These are phyloP conservation scores for Cheilinus undulatus DNA, from an alignment of 2,113 vertebrate species.

Conservation along the genomic window DNA sequence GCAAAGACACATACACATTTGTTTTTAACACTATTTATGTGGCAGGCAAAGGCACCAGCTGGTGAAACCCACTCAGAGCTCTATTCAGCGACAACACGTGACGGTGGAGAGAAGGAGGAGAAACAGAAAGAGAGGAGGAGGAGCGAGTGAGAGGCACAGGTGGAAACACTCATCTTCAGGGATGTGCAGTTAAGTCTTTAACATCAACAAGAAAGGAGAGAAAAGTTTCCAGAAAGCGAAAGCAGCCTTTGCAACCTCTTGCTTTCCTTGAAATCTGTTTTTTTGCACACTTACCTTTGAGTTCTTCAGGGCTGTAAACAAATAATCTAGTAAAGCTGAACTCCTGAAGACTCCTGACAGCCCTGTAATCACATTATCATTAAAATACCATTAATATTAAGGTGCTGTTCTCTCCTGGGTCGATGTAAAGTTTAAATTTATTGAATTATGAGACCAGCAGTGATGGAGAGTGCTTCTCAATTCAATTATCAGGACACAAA, in stretches of 20 bases:
- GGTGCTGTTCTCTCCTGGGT: not conserved
- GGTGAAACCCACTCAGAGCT: conserved; percentile 73
- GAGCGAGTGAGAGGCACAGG: conserved; percentile 57
- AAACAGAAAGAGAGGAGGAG: conserved; percentile 32
- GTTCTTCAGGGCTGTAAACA: too few species aligned
- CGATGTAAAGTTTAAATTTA: not conserved
- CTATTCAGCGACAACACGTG: conserved; percentile 71
- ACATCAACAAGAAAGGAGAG: conserved; percentile 24
- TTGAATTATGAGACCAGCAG: not conserved
- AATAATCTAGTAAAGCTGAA: not conserved
- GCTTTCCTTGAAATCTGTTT: too few species aligned
- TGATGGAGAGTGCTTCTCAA: too few species aligned
- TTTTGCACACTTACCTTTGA: too few species aligned
- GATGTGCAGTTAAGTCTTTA: conserved; percentile 30
- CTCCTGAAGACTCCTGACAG: not conserved
- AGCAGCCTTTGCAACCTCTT: not conserved
- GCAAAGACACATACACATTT: conserved; percentile 47
- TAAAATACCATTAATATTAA: not conserved
- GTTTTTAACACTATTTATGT: conserved; percentile 67
- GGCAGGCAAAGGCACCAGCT: conserved; percentile 77
- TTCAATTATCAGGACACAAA: too few species aligned
- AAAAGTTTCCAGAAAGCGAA: conserved; percentile 15
- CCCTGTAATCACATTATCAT: not conserved
- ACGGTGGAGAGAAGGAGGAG: conserved; percentile 43
- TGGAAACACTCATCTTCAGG: conserved; percentile 67